phyloP scores from a whole-genome alignment of 2,888 invertebrate genomes.

The Drosophila bunnanda region DNA sequence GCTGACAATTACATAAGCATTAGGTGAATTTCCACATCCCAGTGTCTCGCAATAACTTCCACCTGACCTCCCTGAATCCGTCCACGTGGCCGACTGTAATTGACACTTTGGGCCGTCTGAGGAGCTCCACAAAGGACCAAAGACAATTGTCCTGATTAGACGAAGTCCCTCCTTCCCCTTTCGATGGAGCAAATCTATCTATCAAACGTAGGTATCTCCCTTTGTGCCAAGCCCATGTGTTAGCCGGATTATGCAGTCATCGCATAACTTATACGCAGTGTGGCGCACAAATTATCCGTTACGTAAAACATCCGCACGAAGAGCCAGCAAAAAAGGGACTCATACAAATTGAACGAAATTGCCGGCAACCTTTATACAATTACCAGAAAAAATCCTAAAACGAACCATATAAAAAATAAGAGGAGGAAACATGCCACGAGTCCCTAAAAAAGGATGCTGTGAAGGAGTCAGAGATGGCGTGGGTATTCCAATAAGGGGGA shows the following conservation, averaged over 20 bases:
- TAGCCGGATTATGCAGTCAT: conserved; percentile 57
- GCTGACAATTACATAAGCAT: conserved; percentile 68
- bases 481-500: neutral
- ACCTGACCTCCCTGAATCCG: neutral
- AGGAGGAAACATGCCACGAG: conserved; percentile 16
- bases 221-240: conserved; percentile 16
- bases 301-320: conserved; percentile 33
- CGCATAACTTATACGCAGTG: conserved; percentile 56
- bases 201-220: conserved; percentile 14
- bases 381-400: conserved; percentile 35
- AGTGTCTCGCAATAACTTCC: conserved; percentile 6
- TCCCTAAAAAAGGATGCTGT: conserved; percentile 22
- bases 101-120: conserved; percentile 58
- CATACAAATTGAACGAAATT: conserved; percentile 71
- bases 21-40: conserved; percentile 38
- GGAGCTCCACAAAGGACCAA: conserved; percentile 50
- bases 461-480: conserved; percentile 5
- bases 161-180: conserved; percentile 17
- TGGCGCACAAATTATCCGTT: conserved; percentile 38
- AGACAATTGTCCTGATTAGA: conserved; percentile 71
- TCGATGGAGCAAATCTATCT: conserved; percentile 41
- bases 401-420: conserved; percentile 13
- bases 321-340: conserved; percentile 35
- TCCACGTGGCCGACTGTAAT: conserved; percentile 54
- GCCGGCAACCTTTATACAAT: conserved; percentile 62